These are phyloP conservation scores for Bombus confusus DNA, from an alignment of 1,140 invertebrate species.

Conservation along the genomic window DNA sequence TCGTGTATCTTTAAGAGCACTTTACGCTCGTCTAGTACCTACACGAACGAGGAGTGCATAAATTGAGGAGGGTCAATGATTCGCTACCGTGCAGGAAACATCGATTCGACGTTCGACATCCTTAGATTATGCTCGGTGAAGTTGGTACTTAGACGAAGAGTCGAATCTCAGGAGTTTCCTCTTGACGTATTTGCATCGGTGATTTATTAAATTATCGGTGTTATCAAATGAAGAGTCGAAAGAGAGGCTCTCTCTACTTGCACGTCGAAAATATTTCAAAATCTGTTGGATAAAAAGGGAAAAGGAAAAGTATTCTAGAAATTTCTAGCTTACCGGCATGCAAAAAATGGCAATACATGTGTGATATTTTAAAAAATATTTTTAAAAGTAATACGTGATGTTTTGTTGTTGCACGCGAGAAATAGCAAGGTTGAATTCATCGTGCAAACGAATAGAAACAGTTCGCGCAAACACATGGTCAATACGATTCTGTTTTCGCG, in stretches of 20 bases:
- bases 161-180: too few species aligned
- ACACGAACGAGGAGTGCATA: neutral
- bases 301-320: too few species aligned
- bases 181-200: neutral
- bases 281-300: neutral
- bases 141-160: neutral
- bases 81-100: neutral
- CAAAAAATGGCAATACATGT: too few species aligned
- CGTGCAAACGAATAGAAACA: neutral
- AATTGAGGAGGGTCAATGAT: slow-evolving; percentile 22
- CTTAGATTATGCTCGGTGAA: too few species aligned
- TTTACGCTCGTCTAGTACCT: neutral
- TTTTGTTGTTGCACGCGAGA: too few species aligned
- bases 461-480: neutral
- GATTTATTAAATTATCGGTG: too few species aligned
- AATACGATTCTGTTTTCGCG: neutral
- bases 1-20: neutral
- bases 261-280: neutral
- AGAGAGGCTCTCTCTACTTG: neutral
- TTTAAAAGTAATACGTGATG: too few species aligned
- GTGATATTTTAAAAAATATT: too few species aligned
- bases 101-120: slow-evolving; percentile 11
- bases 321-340: too few species aligned
- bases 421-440: too few species aligned
- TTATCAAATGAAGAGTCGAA: neutral